Percentiles rank a stretch among this genome's conserved stretches.
Conservation (phyloP, 2,113 vertebrate species). For the Onychostoma macrolepis region DNA sequence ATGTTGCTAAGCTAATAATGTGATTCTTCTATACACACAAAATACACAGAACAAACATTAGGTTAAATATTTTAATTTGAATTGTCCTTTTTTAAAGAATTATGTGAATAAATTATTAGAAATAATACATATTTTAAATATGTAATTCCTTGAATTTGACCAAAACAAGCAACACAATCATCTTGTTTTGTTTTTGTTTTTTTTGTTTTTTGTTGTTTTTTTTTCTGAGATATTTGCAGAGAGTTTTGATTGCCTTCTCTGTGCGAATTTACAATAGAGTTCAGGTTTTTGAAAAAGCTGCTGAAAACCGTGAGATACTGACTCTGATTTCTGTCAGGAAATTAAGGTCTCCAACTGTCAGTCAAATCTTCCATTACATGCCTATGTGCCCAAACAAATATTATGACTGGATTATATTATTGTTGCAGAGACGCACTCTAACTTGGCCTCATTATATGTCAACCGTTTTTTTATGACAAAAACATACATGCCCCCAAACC, state of each 20-base stretch:
- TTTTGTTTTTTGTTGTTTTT: background rate
- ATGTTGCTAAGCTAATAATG: background rate
- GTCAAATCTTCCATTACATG: constrained; percentile 35
- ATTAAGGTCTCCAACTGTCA: constrained; percentile 49
- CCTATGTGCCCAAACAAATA: constrained; percentile 50
- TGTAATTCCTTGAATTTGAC: background rate
- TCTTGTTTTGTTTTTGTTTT: background rate
- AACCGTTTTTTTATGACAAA: background rate
- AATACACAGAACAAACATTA: background rate
- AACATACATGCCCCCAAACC: constrained; percentile 1
- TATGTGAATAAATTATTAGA: background rate
- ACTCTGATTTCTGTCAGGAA: constrained; percentile 45
- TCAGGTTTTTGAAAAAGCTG: background rate
- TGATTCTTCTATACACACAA: background rate
- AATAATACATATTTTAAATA: background rate
- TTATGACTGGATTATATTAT: constrained; percentile 66
- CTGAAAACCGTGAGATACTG: background rate
- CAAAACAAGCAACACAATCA: background rate
- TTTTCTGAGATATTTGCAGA: background rate
- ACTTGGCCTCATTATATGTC: constrained; percentile 64
- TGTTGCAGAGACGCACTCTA: constrained; percentile 63
- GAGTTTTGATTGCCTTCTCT: background rate
- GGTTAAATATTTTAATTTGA: background rate
- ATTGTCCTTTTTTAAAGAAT: background rate
- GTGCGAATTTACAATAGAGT: background rate